Evolutionary conservation across 1,140 invertebrate species (phyloP).

Genomic region (Euborellia annulipes): DNA sequence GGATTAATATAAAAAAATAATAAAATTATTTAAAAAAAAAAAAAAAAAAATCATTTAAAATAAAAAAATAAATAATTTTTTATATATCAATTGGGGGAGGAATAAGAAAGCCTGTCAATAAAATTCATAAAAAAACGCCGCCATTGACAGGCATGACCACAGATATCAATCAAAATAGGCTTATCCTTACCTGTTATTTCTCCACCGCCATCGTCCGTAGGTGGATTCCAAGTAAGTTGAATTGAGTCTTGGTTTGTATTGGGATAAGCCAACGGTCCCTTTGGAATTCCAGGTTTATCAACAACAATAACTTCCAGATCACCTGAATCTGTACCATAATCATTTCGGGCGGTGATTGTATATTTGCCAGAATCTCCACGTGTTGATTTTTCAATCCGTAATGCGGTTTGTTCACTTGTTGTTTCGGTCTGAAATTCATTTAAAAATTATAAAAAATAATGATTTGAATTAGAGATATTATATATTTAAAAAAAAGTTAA

Average conservation of each 20-base stretch:
- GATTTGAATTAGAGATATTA: background rate
- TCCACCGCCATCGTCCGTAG: conserved; percentile 85
- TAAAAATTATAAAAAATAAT: conserved; percentile 3
- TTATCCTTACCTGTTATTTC: conserved; percentile 69
- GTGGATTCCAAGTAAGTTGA: conserved; percentile 84
- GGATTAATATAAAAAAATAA: no score
- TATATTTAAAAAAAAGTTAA: background rate
- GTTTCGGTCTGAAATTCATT: conserved; percentile 46
- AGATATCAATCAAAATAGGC: background rate
- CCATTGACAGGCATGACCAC: background rate
- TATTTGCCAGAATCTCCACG: conserved; percentile 87
- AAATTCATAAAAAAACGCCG: conserved; percentile 3
- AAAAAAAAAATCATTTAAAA: no score
- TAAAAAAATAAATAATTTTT: background rate
- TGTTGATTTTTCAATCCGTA: conserved; percentile 76
- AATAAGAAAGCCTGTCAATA: conserved; percentile 6
- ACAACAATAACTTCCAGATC: conserved; percentile 86
- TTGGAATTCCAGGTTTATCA: conserved; percentile 76
- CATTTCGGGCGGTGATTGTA: conserved; percentile 74
- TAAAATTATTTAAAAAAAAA: no score
- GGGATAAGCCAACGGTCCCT: conserved; percentile 72
- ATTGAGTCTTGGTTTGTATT: conserved; percentile 66
- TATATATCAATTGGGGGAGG: background rate
- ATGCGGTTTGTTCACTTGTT: conserved; percentile 65
- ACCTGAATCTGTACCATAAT: conserved; percentile 77